Conservation (phyloP, 2,888 invertebrate genomes). For the Cryptocheilus praepositus region DNA sequence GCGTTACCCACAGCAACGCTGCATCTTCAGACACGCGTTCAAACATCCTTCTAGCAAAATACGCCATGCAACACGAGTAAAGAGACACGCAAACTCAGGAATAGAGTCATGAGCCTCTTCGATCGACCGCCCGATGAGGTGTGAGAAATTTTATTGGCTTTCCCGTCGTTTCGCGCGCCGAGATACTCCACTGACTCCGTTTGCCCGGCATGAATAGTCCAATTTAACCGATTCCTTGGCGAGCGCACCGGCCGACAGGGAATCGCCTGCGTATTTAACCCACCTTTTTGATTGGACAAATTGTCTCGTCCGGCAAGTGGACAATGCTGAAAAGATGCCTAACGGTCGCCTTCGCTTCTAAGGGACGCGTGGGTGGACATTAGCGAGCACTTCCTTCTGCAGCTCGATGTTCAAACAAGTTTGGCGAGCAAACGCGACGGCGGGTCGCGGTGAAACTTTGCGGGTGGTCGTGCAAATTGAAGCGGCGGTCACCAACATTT, state of each 20-base stretch:
- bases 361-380: constrained; percentile 42
- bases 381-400: constrained; percentile 10
- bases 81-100: no score
- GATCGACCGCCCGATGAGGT: no score
- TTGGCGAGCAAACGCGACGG: no score
- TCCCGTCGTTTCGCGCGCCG: no score
- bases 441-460: no score
- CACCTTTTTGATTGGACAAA: constrained; percentile 74
- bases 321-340: constrained; percentile 44
- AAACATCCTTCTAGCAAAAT: no score
- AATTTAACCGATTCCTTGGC: constrained; percentile 62
- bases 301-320: constrained; percentile 71
- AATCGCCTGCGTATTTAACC: constrained; percentile 50
- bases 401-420: constrained; percentile 10
- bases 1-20: no score
- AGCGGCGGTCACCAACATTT: no score
- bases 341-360: constrained; percentile 32
- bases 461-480: no score
- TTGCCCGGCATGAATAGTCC: constrained; percentile 61
- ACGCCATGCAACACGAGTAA: no score
- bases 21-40: no score
- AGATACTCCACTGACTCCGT: constrained; percentile 21
- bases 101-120: not conserved
- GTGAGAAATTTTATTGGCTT: no score
- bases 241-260: constrained; percentile 32